A percentile compares a stretch with the other conserved stretches of the same genome.
phyloP scores from a whole-genome alignment of 2,113 vertebrate genomes.

The Cebidichthys violaceus region DNA sequence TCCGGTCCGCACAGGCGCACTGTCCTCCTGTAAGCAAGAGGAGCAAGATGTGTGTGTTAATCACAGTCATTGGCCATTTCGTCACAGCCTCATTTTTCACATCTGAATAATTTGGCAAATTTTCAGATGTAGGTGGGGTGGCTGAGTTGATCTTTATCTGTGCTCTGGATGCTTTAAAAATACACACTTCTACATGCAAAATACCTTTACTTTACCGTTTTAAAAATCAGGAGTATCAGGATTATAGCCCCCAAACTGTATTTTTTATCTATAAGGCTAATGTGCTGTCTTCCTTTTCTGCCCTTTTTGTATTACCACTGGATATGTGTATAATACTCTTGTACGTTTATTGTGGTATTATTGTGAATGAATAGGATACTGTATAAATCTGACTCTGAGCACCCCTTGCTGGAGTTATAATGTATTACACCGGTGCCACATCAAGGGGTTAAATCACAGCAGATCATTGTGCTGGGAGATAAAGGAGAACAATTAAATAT shows the following conservation, averaged over 20 bases:
- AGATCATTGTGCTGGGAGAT: neutral
- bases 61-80: neutral
- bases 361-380: neutral
- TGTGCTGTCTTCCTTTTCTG: neutral
- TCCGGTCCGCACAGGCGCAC: conserved; percentile 43
- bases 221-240: neutral
- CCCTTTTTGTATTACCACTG: neutral
- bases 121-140: neutral
- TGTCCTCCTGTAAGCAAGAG: conserved; percentile 11
- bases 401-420: conserved; percentile 24
- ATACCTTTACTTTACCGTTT: neutral
- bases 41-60: neutral
- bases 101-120: neutral
- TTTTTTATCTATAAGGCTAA: no score
- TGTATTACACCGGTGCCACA: neutral
- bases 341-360: neutral
- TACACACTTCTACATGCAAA: neutral
- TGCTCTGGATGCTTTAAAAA: neutral
- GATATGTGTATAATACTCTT: neutral
- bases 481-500: neutral
- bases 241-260: neutral
- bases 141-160: neutral
- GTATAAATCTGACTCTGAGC: conserved; percentile 7
- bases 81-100: neutral
- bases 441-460: neutral